Evolutionary conservation across 2,113 vertebrate genomes (phyloP), one percentile per base, ranked within the genome.

Genomic region (Caranx melampygus): DNA sequence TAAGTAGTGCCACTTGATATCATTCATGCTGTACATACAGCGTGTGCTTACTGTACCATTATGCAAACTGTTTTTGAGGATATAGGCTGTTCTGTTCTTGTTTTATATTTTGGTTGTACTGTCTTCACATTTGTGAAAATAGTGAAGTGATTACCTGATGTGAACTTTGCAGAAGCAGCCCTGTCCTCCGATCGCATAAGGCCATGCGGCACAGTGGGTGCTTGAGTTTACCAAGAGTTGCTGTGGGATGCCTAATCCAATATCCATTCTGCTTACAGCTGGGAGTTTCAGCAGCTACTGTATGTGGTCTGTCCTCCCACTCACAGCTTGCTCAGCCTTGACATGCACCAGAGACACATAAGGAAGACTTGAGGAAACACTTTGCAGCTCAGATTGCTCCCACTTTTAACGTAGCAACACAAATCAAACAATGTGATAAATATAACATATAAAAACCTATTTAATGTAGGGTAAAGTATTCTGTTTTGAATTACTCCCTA

Each of bases 281-380:
- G n/a, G 33, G 55, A 54, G 26, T 60, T 68, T 63, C 5, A 51
- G 70, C 42, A 42, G 65, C 78, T 35, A 18, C 67, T 65, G 67
- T 42, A 57, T 77, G 62, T 16, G 51, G 60, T 68, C 31, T 21
- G 55, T 57, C 61, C 62, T 62, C 78, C 77, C 77, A 76, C 86
- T 2, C 66, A 51, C 61, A 51, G 40, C 69, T 49, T 3, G 15
- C 54, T 44, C 44, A 33, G 65, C 35, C 42, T 40, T 34, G 61
- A 77, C 60, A 51, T 26, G 26, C 26, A 26, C 26, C 26, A 26
- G 4, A 66, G 12, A 42, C 35, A 62, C 20, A 9, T 1, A 26
- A 16, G 49, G 20, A 47, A 52, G 12, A 62, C 35, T 72, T 52
- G 3, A 44, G 40, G 44, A 68, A 58, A 15, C 26, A 2, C 55